These are phyloP conservation scores for Rhodinocichla rosea DNA, from an alignment of 2,113 vertebrate species.

Conservation along the genomic window DNA sequence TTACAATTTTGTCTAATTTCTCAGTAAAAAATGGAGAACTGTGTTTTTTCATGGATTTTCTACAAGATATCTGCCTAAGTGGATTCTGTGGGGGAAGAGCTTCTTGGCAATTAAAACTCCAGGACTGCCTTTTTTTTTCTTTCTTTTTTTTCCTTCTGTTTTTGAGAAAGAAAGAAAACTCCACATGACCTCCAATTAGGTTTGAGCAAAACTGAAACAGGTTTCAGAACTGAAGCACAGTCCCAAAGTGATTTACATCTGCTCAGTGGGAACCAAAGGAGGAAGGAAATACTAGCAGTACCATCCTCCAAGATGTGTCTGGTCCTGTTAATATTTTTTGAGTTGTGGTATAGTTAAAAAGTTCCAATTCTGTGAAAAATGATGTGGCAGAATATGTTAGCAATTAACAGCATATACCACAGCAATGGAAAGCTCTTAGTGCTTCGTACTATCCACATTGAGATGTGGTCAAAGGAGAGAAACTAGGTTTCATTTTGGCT, in stretches of 20 bases:
- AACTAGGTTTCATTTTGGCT: conserved; percentile 61
- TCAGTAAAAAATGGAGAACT: not conserved
- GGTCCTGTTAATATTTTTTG: conserved; percentile 46
- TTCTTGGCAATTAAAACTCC: conserved; percentile 29
- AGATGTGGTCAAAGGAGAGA: conserved; percentile 55
- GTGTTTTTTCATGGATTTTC: not conserved
- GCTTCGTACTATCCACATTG: conserved; percentile 37
- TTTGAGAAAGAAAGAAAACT: conserved; percentile 15
- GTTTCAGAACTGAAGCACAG: conserved; percentile 34
- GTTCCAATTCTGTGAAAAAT: conserved; percentile 46
- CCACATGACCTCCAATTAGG: conserved; percentile 17
- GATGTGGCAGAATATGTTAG: conserved; percentile 55
- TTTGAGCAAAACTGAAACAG: conserved; percentile 52
- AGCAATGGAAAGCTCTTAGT: conserved; percentile 46
- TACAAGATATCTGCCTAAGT: not conserved
- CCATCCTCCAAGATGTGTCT: conserved; percentile 46
- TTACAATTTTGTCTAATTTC: conserved; percentile 10
- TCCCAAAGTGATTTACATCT: conserved; percentile 44
- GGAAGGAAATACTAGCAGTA: conserved; percentile 30
- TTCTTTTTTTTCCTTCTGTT: not conserved
- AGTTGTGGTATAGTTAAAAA: conserved; percentile 47
- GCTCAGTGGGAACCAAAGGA: conserved; percentile 32
- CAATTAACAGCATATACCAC: conserved; percentile 57
- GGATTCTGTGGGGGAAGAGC: not conserved
- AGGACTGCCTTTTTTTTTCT: not conserved